Conservation (phyloP, 1,140 invertebrate genomes). For the Hycleus phaleratus region DNA sequence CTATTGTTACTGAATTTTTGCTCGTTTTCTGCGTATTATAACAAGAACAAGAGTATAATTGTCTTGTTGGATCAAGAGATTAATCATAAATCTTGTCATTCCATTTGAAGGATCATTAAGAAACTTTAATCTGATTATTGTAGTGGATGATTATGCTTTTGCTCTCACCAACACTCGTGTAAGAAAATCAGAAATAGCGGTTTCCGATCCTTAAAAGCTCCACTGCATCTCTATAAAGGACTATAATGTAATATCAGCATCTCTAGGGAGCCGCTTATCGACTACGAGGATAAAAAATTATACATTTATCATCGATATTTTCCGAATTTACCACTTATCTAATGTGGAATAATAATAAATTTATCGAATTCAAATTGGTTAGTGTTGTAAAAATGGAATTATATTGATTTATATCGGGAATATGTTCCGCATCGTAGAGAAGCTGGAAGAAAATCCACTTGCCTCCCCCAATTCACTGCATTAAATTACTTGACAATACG, state of each 20-base stretch:
- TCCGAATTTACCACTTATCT: too few relatives aligned
- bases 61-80: too few relatives aligned
- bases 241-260: not conserved
- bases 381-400: too few relatives aligned
- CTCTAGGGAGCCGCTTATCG: not conserved
- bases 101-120: not conserved
- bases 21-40: too few relatives aligned
- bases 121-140: not conserved
- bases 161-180: not conserved
- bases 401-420: too few relatives aligned
- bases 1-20: too few relatives aligned
- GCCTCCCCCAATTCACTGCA: constrained; percentile 5
- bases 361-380: not conserved
- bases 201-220: constrained; percentile 21
- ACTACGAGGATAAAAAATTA: too few relatives aligned
- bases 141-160: constrained; percentile 6
- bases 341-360: not conserved
- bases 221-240: constrained; percentile 13
- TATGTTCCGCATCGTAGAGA: constrained; percentile 1
- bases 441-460: not conserved
- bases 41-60: not conserved
- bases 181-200: constrained; percentile 9
- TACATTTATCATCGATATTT: too few relatives aligned
- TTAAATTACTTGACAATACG: constrained; percentile 16
- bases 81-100: not conserved